Evolutionary conservation across 2,888 invertebrate species (phyloP).

Genomic region (Hypolimnas misippus): DNA sequence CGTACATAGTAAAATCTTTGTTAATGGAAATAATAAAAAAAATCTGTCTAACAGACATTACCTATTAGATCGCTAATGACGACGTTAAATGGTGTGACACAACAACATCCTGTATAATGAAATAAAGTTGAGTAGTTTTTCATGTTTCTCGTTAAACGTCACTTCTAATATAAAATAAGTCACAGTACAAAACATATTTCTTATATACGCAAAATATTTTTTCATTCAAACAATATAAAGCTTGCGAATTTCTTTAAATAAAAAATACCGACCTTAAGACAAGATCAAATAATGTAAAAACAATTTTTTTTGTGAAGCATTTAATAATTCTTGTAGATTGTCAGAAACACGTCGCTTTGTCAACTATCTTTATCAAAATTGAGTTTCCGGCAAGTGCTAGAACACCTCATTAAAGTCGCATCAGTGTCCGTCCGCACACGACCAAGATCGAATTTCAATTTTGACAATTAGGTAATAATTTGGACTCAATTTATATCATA

Average conservation of each 20-base stretch:
- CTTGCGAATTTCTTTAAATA: too few species aligned
- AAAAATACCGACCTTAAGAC: not conserved
- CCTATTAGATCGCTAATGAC: conserved; percentile 21
- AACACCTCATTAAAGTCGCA: conserved; percentile 73
- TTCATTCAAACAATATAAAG: not conserved
- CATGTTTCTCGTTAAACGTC: conserved; percentile 67
- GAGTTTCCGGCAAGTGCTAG: conserved; percentile 46
- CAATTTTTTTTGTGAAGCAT: conserved; percentile 7
- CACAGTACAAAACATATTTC: not conserved
- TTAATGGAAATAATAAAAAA: too few species aligned
- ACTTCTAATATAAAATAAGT: conserved; percentile 43
- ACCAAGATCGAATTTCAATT: conserved; percentile 51
- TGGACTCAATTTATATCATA: too few species aligned
- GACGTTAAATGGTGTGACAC: conserved; percentile 29
- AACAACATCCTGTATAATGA: conserved; percentile 59
- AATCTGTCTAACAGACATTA: conserved; percentile 37
- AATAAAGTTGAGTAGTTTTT: conserved; percentile 81
- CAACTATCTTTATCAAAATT: conserved; percentile 45
- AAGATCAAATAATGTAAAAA: not conserved
- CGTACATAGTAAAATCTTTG: too few species aligned
- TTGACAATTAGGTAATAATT: too few species aligned
- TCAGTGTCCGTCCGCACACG: conserved; percentile 57
- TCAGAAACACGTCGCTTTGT: conserved; percentile 13
- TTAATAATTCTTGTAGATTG: conserved; percentile 17
- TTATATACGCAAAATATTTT: not conserved